These are phyloP conservation scores for Cataglyphis livida DNA, from an alignment of 2,888 invertebrate species.

Conservation along the genomic window DNA sequence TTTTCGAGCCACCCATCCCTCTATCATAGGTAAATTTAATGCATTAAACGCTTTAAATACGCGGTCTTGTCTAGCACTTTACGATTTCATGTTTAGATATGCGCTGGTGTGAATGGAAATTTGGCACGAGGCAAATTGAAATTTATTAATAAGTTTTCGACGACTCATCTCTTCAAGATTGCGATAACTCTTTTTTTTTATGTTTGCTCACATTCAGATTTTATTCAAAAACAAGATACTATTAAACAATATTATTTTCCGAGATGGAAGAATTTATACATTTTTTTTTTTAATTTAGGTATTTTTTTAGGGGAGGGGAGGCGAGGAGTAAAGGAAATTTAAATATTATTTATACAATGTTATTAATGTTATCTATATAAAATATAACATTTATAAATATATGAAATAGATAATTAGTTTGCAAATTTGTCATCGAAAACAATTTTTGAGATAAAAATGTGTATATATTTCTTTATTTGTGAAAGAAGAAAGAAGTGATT, in stretches of 20 bases:
- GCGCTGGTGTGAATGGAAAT: constrained; percentile 36
- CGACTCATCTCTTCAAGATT: background rate
- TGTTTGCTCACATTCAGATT: background rate
- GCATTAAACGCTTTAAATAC: constrained; percentile 46
- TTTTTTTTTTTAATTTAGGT: background rate
- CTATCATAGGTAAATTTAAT: constrained; percentile 63
- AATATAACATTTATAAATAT: background rate
- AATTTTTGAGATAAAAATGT: too few relatives aligned
- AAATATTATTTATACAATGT: background rate
- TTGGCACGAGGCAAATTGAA: constrained; percentile 66
- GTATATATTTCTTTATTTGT: background rate
- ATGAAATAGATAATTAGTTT: background rate
- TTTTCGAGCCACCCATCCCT: background rate
- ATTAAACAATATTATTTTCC: background rate
- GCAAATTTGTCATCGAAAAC: background rate
- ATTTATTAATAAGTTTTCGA: constrained; percentile 62
- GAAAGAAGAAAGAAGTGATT: background rate
- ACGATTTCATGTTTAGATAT: constrained; percentile 45
- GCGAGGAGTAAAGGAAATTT: background rate
- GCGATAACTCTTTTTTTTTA: background rate
- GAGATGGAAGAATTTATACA: background rate
- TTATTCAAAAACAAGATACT: background rate
- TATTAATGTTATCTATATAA: background rate
- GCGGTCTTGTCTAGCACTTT: constrained; percentile 58
- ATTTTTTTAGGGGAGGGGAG: background rate